These are phyloP conservation scores for Catalaphyllia jardinei DNA, from an alignment of 64 coral and sea anemone species.

Conservation along the genomic window DNA sequence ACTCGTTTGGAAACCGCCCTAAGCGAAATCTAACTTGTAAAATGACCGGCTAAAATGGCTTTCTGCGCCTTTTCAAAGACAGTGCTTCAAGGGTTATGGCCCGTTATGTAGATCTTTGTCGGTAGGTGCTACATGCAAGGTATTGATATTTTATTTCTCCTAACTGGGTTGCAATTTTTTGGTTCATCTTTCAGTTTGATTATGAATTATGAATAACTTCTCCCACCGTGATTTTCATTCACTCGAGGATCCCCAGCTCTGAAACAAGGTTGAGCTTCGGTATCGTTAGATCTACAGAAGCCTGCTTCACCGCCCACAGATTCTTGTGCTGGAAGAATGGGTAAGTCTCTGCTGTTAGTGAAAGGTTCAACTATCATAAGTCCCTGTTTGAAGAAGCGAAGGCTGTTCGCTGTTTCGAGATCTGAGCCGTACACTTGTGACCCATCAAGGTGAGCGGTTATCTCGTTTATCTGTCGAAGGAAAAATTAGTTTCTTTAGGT, in stretches of 20 bases:
- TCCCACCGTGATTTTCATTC: conserved; percentile 59
- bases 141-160: no score
- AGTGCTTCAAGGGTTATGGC: no score
- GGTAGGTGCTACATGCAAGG: no score
- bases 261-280: not conserved
- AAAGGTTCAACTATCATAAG: not conserved
- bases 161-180: no score
- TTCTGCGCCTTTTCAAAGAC: no score
- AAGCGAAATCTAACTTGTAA: no score
- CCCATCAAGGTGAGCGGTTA: conserved; percentile 6
- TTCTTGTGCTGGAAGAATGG: not conserved
- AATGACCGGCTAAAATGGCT: no score
- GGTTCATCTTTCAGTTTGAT: no score
- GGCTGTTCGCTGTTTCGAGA: not conserved
- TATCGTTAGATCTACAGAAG: conserved; percentile 28
- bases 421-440: conserved; percentile 38
- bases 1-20: no score
- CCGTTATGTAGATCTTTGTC: no score
- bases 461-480: not conserved
- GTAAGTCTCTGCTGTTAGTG: not conserved
- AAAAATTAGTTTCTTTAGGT: not conserved
- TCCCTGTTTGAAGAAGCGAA: not conserved
- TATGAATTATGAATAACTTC: not conserved
- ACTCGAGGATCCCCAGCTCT: conserved; percentile 33
- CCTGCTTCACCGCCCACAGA: not conserved